A percentile compares a stretch with the other conserved stretches of the same genome.
Evolutionary conservation across 2,888 invertebrate species (phyloP).

Genomic region (Carterocephalus palaemon): DNA sequence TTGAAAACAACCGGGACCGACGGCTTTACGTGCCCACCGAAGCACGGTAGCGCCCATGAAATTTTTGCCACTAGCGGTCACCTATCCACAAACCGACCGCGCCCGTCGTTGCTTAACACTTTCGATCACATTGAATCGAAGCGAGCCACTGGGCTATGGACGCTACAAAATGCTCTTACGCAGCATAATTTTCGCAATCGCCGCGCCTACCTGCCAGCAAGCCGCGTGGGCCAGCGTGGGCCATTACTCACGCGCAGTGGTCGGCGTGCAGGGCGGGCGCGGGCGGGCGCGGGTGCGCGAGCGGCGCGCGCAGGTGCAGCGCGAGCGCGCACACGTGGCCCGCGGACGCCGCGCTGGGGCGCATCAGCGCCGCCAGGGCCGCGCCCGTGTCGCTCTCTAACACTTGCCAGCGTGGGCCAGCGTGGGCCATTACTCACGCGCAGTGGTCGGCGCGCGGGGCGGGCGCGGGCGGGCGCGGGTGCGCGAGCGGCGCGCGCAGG

Average conservation of each 20-base stretch:
- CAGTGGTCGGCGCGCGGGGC: constrained; percentile 26
- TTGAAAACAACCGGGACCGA: no score
- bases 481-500: constrained; percentile 45
- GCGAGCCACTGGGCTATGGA: no score
- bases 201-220: no score
- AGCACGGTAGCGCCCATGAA: no score
- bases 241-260: constrained; percentile 10
- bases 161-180: no score
- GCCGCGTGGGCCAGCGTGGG: not conserved
- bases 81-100: no score
- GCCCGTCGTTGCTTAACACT: no score
- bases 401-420: not conserved
- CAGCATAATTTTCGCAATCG: no score
- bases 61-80: no score
- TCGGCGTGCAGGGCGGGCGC: constrained; percentile 33
- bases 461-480: constrained; percentile 43
- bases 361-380: constrained; percentile 61
- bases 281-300: constrained; percentile 40
- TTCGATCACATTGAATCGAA: no score
- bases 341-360: constrained; percentile 45
- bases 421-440: not conserved
- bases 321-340: constrained; percentile 54
- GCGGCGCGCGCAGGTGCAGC: constrained; percentile 52
- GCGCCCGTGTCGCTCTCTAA: constrained; percentile 52
- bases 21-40: no score